These are phyloP conservation scores for Philereme transversata DNA, from an alignment of 2,888 invertebrate species.

Conservation along the genomic window DNA sequence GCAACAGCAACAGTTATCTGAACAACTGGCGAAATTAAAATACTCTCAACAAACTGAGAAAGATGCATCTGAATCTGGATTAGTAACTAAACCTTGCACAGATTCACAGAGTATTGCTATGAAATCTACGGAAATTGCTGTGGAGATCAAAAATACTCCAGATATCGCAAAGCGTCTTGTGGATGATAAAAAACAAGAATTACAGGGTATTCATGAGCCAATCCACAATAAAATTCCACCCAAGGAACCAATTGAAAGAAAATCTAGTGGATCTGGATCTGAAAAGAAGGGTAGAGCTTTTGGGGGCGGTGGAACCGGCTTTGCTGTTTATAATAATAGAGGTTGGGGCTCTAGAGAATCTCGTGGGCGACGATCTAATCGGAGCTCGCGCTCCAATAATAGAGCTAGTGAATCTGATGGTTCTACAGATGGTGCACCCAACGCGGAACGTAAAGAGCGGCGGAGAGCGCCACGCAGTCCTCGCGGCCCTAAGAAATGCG, in stretches of 20 bases:
- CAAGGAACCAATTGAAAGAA: conserved; percentile 77
- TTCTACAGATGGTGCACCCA: conserved; percentile 88
- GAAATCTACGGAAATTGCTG: conserved; percentile 56
- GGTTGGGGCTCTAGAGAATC: conserved; percentile 78
- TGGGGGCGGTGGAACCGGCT: conserved; percentile 64
- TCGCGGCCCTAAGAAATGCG: conserved; percentile 85
- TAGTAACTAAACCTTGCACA: conserved; percentile 61
- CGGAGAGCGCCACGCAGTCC: conserved; percentile 82
- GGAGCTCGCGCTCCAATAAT: conserved; percentile 74
- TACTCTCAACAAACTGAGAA: conserved; percentile 68
- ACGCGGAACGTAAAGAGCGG: conserved; percentile 78
- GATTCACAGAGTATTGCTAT: conserved; percentile 54
- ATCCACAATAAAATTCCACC: conserved; percentile 66
- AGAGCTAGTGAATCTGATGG: conserved; percentile 89
- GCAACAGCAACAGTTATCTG: conserved; percentile 45
- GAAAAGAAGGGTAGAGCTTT: conserved; percentile 82
- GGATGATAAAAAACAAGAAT: conserved; percentile 70
- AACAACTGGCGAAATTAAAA: conserved; percentile 57
- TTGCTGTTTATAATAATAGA: conserved; percentile 75
- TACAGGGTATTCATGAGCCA: conserved; percentile 58
- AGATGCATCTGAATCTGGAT: conserved; percentile 68
- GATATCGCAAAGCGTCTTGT: conserved; percentile 58
- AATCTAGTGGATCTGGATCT: conserved; percentile 75
- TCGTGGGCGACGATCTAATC: conserved; percentile 79
- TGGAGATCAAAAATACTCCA: conserved; percentile 48